A percentile compares a stretch with the other conserved stretches of the same genome.
These are phyloP conservation scores for Perizoma affinitatum DNA, from an alignment of 2,888 invertebrate genomes.

Conservation along the genomic window DNA sequence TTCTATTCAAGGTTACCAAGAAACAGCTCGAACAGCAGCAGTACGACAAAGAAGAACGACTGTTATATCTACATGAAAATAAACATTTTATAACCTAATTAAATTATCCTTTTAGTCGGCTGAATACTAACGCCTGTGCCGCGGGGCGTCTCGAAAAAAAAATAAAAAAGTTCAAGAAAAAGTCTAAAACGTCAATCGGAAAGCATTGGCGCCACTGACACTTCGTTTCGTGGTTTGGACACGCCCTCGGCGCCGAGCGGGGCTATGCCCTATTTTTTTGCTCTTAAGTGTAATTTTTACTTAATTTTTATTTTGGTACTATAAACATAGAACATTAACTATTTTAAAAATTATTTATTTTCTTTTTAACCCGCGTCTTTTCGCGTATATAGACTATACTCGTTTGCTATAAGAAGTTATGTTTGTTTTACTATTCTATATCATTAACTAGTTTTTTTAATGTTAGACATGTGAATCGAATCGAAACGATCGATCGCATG, in stretches of 20 bases:
- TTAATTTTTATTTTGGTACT: constrained; percentile 11
- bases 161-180: constrained; percentile 41
- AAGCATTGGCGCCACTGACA: constrained; percentile 77
- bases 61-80: constrained; percentile 8
- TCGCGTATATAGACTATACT: too few species aligned
- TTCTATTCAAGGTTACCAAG: not conserved
- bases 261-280: constrained; percentile 18
- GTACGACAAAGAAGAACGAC: too few species aligned
- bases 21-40: too few species aligned
- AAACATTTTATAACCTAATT: constrained; percentile 41
- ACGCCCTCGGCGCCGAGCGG: constrained; percentile 69
- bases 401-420: too few species aligned
- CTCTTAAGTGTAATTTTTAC: constrained; percentile 24
- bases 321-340: too few species aligned
- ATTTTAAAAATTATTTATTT: too few species aligned
- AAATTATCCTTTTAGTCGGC: constrained; percentile 44
- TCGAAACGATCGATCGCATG: too few species aligned
- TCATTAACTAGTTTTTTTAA: too few species aligned
- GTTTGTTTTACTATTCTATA: too few species aligned
- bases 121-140: constrained; percentile 53
- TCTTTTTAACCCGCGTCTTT: too few species aligned
- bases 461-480: too few species aligned
- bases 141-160: constrained; percentile 59
- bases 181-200: constrained; percentile 63
- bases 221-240: constrained; percentile 51